Conservation (phyloP, 92 coral and sea anemone genomes). For the Hydrozoanthus gracilis region DNA sequence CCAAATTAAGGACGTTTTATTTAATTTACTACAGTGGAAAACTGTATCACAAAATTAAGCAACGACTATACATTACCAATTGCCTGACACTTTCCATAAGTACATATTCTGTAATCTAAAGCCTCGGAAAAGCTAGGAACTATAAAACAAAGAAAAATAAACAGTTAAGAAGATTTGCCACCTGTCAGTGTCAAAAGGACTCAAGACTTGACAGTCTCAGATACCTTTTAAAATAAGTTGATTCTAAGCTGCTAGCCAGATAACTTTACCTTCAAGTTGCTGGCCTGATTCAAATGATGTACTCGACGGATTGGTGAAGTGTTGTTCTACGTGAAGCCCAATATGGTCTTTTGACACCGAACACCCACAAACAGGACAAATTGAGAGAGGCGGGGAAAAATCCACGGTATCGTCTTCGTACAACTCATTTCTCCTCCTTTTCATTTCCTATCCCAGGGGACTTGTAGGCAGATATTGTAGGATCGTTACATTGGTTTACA, state of each 20-base stretch:
- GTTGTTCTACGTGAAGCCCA: conserved; percentile 87
- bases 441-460: conserved; percentile 64
- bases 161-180: conserved; percentile 26
- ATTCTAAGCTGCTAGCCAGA: background rate
- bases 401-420: conserved; percentile 73
- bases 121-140: conserved; percentile 85
- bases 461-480: background rate
- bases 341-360: conserved; percentile 82
- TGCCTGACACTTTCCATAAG: conserved; percentile 81
- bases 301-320: conserved; percentile 81
- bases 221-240: background rate
- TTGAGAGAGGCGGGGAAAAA: conserved; percentile 80
- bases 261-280: conserved; percentile 74
- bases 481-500: conserved; percentile 27
- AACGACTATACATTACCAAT: conserved; percentile 62
- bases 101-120: conserved; percentile 77
- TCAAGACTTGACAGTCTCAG: background rate
- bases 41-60: background rate
- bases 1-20: background rate
- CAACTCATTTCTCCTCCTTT: conserved; percentile 79
- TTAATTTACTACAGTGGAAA: background rate
- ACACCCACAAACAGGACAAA: conserved; percentile 95
- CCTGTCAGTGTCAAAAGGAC: conserved; percentile 12
- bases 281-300: conserved; percentile 53
- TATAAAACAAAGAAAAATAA: conserved; percentile 18